Evolutionary conservation across 2,888 invertebrate species (phyloP), one percentile per base, ranked within the genome.

Genomic region (Eupeodes latifasciatus): DNA sequence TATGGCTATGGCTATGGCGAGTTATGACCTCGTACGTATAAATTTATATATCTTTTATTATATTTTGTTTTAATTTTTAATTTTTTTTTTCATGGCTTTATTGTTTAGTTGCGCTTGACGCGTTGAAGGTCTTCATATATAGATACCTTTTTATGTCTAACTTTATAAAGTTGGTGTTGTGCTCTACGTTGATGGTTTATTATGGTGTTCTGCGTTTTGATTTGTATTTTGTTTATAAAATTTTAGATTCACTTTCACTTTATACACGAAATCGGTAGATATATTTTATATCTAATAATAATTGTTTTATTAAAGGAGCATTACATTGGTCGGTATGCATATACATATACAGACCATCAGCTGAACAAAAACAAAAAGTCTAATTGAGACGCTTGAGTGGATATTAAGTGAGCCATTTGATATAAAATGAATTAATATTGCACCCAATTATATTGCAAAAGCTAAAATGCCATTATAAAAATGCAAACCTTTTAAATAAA

Each of bases 381-480:
- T 81, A 81, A 88, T 88, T 88, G 84, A 81, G 81, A 88, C 88
- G 84, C 81, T 84, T 81, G 84, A 88, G 81, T 88, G 88, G 88
- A 84, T 77, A 81, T 88, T 81, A 81, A 88, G 81, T 88, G 84
- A 88, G 78, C 84, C 88, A 84, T 88, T 84, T 53, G 67, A 81
- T 47, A 55, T 59, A 64, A 78, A 69, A 40, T n/a, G 27, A 80
- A 64, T 44, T 40, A 71, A 82, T 82, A 80, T 83, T 79, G 87
- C 83, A 87, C 66, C 83, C 64, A 36, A 36, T 36, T 36, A 83
- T 87, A 19, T 19, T 83, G 83, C 80, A 77, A 83, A 80, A 79
- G 19, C 19, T 19, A 19, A 19, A 19, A 19, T 61, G 19, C 57
- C 57, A 51, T 16, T 19, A 19, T 19, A 57, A 5, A 59, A 69